Evolutionary conservation across 1,140 invertebrate species (phyloP).

Genomic region (Penaeus indicus): DNA sequence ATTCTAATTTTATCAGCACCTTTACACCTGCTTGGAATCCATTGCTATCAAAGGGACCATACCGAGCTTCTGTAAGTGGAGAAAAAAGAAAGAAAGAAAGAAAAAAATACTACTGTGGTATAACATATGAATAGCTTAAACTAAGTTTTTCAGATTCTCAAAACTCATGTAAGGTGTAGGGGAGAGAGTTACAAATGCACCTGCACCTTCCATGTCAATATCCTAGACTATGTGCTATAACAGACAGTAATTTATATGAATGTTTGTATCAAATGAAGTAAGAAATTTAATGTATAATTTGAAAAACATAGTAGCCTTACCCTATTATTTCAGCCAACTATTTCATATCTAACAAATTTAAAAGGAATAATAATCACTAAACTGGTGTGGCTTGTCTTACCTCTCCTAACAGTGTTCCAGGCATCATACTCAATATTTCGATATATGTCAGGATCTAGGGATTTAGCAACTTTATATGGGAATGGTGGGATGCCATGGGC

Average conservation of each 20-base stretch:
- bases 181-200: no score
- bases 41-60: conserved; percentile 54
- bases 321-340: no score
- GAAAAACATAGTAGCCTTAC: no score
- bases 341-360: no score
- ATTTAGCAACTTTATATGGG: conserved; percentile 55
- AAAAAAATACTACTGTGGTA: neutral
- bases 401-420: conserved; percentile 55
- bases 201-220: no score
- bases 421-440: conserved; percentile 59
- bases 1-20: conserved; percentile 47
- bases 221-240: no score
- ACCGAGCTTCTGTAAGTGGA: conserved; percentile 46
- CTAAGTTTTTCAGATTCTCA: no score
- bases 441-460: conserved; percentile 54
- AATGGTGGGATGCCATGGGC: conserved; percentile 55
- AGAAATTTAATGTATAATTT: no score
- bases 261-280: no score
- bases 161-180: no score
- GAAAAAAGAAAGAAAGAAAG: neutral
- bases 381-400: conserved; percentile 16
- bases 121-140: neutral
- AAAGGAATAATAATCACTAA: no score
- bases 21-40: conserved; percentile 55
- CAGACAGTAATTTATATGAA: no score